Evolutionary conservation across 2,888 invertebrate genomes (phyloP).

Genomic region (Melanotus villosus): DNA sequence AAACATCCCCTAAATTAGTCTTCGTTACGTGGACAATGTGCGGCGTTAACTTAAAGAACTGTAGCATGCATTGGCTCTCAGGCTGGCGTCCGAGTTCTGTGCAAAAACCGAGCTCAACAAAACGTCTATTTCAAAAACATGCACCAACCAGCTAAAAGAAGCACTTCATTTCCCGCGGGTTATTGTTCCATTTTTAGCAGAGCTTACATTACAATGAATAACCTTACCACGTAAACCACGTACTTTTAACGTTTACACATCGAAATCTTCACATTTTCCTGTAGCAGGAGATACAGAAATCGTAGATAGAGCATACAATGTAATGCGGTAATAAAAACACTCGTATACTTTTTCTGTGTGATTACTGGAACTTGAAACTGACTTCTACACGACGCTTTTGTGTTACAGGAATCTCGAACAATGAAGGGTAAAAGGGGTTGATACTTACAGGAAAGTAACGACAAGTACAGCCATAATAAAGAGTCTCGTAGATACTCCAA

Average conservation of each 20-base stretch:
- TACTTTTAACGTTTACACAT: no score
- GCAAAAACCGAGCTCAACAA: constrained; percentile 8
- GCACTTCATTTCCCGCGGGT: not conserved
- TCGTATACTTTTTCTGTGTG: not conserved
- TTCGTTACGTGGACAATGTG: not conserved
- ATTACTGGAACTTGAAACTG: not conserved
- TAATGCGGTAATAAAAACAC: no score
- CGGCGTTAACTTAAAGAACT: constrained; percentile 13
- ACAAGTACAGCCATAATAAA: no score
- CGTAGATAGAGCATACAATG: no score
- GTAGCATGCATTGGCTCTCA: constrained; percentile 7
- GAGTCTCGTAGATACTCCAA: no score
- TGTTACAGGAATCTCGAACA: not conserved
- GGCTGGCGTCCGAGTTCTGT: constrained; percentile 2
- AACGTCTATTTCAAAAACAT: constrained; percentile 8
- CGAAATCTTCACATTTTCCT: no score
- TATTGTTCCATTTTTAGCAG: no score
- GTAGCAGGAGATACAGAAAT: no score
- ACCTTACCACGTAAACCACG: no score
- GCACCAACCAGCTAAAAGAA: not conserved
- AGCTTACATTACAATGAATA: not conserved
- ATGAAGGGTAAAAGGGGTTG: no score
- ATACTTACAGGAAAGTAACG: no score
- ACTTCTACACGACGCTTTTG: not conserved
- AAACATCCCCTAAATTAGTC: not conserved